phyloP scores from a whole-genome alignment of 2,888 invertebrate genomes.

The Nematopogon swammerdamellus region DNA sequence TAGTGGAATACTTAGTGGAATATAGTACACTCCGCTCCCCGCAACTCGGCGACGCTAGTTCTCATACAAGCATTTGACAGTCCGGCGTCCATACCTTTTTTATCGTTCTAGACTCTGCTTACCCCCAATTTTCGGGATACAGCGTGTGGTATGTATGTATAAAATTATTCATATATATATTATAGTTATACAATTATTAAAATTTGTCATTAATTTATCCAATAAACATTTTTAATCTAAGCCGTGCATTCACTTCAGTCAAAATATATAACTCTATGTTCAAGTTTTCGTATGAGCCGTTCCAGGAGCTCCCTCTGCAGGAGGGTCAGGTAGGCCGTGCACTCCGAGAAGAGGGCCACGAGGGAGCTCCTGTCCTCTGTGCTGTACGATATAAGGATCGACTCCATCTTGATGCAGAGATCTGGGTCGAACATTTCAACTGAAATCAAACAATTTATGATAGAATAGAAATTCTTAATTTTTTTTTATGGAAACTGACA shows the following conservation, averaged over 20 bases:
- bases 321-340: slow-evolving; percentile 19
- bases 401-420: slow-evolving; percentile 35
- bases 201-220: not conserved
- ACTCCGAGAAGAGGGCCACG: slow-evolving; percentile 24
- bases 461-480: slow-evolving; percentile 9
- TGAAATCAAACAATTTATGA: slow-evolving; percentile 19
- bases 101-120: no score
- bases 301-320: slow-evolving; percentile 32
- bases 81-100: no score
- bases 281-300: slow-evolving; percentile 17
- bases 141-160: no score
- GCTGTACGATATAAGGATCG: slow-evolving; percentile 28
- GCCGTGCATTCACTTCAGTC: not conserved
- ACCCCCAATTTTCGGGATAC: no score
- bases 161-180: not conserved
- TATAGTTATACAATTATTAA: slow-evolving; percentile 3
- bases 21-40: no score
- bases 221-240: no score
- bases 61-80: no score
- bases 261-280: no score
- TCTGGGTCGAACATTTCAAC: slow-evolving; percentile 30
- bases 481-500: no score
- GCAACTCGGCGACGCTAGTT: no score
- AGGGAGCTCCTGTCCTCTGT: slow-evolving; percentile 29
- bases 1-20: no score